Evolutionary conservation across 53 echinoderm and acorn worm genomes (phyloP).

Genomic region (Holothuria leucospilota): DNA sequence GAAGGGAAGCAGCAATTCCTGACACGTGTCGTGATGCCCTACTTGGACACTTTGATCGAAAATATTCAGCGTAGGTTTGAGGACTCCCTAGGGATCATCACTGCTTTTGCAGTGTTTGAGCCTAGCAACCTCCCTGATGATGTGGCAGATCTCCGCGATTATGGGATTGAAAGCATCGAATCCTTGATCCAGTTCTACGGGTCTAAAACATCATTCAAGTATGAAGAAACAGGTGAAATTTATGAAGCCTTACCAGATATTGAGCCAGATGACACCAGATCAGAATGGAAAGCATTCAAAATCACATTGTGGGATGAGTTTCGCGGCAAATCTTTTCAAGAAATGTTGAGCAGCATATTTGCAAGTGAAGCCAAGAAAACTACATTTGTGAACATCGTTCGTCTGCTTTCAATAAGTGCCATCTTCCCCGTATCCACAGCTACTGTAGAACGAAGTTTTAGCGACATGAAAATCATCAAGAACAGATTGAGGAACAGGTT

Average conservation of each 20-base stretch:
- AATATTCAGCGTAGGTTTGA: constrained; percentile 1
- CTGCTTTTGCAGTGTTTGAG: constrained; percentile 21
- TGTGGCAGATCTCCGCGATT: constrained; percentile 1
- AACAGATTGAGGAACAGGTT: constrained; percentile 19
- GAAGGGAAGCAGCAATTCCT: background rate
- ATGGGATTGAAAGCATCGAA: constrained; percentile 14
- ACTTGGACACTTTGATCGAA: constrained; percentile 28
- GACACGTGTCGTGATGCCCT: constrained; percentile 13
- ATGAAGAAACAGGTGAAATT: constrained; percentile 19
- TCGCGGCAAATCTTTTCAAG: background rate
- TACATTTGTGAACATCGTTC: background rate
- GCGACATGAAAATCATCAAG: constrained; percentile 10
- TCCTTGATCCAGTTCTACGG: constrained; percentile 9
- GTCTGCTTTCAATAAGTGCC: constrained; percentile 4
- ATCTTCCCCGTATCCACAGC: constrained; percentile 13
- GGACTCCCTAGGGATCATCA: background rate
- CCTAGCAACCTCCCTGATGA: constrained; percentile 2
- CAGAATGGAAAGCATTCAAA: constrained; percentile 17
- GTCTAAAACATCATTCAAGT: background rate
- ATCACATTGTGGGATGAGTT: constrained; percentile 32
- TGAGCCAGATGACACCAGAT: constrained; percentile 21
- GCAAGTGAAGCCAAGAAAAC: constrained; percentile 17
- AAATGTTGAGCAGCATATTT: constrained; percentile 21
- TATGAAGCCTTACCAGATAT: constrained; percentile 2
- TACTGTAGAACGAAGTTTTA: constrained; percentile 10